Base-by-base conservation (phyloP, 1,140 invertebrate genomes). In the Caerostris extrusa region DNA sequence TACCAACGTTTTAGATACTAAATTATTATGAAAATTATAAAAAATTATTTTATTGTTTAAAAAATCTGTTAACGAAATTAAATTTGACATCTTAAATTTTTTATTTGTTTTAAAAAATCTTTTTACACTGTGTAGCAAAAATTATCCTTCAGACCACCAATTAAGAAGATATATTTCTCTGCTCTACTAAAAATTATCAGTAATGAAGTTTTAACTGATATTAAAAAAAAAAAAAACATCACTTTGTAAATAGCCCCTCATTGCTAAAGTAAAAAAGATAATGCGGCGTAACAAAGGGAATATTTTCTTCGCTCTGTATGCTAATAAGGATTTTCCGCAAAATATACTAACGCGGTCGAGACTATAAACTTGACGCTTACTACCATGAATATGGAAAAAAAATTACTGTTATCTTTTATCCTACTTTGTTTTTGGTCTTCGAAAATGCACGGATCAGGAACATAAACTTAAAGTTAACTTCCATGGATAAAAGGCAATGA, bases 241-340 rank as follows among this genome's bases (percentile, higher is more conserved):
- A 17, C 55, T 87, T 87, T 61, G 10, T 12, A 64, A 87, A 64
- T 61, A 87, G 5, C 6, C 85, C 34, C 34, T 71, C 34, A 6
- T 50, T 34, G 85, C 85, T 19, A 7, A 53, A n/a, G 56, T 34
- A 87, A 60, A 85, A n/a, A 85, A 6, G 34, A 77, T 77, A 77
- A 77, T 77, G 71, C 5, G 8, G 19, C 34, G 8, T 55, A 69
- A 89, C 19, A 89, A 34, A 34, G 17, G 2, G 53, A 34, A 14
- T 55, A 55, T 77, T 89, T 89, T 69, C 61, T 56, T 69, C 87
- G 87, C 87, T 57, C 50, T 56, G 10, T 89, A 89, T 89, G 87
- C 87, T 89, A 89, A 89, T 89, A 71, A 89, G 87, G 53, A 69
- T 69, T 89, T 89, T 71, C 87, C 61, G 53, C 58, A 89, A 89